These are phyloP conservation scores for Amblyopsis rosae DNA, from an alignment of 2,113 vertebrate species.

Conservation along the genomic window DNA sequence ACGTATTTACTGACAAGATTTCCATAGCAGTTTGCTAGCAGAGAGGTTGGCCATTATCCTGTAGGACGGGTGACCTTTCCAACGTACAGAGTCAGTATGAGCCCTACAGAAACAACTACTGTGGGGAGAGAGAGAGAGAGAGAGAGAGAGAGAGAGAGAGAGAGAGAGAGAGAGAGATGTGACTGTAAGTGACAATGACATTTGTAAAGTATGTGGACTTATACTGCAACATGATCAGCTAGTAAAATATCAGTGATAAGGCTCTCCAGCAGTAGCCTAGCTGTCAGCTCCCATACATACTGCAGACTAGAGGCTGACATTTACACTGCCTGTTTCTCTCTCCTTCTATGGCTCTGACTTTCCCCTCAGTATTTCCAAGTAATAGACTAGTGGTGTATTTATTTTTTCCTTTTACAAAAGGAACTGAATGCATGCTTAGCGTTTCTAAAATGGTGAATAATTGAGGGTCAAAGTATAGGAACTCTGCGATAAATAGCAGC, in stretches of 20 bases:
- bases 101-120: too few species aligned
- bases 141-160: too few species aligned
- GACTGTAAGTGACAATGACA: constrained; percentile 65
- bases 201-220: constrained; percentile 45
- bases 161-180: neutral
- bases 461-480: too few species aligned
- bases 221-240: neutral
- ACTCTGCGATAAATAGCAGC: too few species aligned
- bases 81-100: constrained; percentile 53
- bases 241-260: neutral
- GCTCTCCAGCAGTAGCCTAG: neutral
- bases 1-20: neutral
- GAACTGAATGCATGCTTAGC: too few species aligned
- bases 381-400: too few species aligned
- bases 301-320: neutral
- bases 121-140: neutral
- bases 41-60: neutral
- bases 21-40: neutral
- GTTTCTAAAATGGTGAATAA: too few species aligned
- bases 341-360: too few species aligned
- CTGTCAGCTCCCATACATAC: neutral
- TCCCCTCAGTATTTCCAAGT: too few species aligned
- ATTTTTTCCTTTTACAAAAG: too few species aligned
- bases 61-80: constrained; percentile 72
- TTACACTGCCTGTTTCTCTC: too few species aligned